These are phyloP conservation scores for Drosophila sucinea DNA, from an alignment of 1,140 invertebrate species.

Conservation along the genomic window DNA sequence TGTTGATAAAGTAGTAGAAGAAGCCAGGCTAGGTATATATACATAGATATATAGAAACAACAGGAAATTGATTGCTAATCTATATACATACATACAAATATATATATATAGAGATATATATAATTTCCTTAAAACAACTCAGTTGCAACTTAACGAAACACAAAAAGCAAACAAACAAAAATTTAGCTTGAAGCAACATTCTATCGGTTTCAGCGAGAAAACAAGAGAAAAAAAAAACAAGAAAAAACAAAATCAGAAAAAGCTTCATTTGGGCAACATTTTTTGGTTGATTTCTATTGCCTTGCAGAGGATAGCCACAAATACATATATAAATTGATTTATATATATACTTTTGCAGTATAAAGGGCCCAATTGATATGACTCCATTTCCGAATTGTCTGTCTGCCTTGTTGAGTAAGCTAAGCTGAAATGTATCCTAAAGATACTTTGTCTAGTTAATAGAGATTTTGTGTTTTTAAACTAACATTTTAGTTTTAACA, in stretches of 20 bases:
- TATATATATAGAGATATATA: slow-evolving; percentile 14
- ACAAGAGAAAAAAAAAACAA: slow-evolving; percentile 19
- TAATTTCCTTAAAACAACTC: slow-evolving; percentile 50
- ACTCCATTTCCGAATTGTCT: neutral
- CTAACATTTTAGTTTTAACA: no score
- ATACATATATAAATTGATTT: neutral
- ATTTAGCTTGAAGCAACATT: slow-evolving; percentile 74
- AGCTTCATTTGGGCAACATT: slow-evolving; percentile 17
- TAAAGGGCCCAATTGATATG: no score
- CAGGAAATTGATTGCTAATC: slow-evolving; percentile 17
- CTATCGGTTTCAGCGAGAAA: slow-evolving; percentile 75
- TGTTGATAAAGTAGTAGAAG: neutral
- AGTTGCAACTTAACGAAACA: slow-evolving; percentile 53
- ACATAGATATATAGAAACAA: slow-evolving; percentile 21
- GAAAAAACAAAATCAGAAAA: slow-evolving; percentile 8
- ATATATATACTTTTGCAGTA: neutral
- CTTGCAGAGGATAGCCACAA: neutral
- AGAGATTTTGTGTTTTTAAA: no score
- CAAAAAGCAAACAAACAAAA: slow-evolving; percentile 32
- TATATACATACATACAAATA: slow-evolving; percentile 13
- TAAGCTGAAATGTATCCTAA: no score
- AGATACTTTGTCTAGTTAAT: no score
- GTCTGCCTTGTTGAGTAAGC: neutral
- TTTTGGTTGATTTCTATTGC: slow-evolving; percentile 3
- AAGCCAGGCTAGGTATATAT: slow-evolving; percentile 8